These are phyloP conservation scores for Spodoptera exigua DNA, from an alignment of 2,888 invertebrate species.

Conservation along the genomic window DNA sequence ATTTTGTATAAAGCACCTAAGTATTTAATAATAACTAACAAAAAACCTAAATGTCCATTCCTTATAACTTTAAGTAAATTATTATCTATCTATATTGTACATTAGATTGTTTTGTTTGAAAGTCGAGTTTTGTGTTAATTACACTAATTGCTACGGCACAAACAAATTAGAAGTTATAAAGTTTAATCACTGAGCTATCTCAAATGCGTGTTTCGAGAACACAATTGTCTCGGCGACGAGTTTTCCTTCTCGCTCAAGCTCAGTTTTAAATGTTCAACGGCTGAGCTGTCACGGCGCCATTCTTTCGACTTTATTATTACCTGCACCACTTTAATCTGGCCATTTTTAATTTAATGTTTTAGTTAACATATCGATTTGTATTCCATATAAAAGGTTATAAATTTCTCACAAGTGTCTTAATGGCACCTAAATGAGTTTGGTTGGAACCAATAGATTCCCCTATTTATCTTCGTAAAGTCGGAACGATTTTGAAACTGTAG, in stretches of 20 bases:
- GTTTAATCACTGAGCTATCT: conserved; percentile 59
- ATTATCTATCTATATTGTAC: conserved; percentile 19
- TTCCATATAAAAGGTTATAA: too few relatives aligned
- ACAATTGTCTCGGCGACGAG: conserved; percentile 48
- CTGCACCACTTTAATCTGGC: conserved; percentile 1
- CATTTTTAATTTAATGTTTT: not conserved
- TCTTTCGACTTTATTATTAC: conserved; percentile 34
- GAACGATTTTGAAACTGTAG: conserved; percentile 30
- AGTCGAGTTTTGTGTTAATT: conserved; percentile 53
- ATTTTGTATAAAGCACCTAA: conserved; percentile 16
- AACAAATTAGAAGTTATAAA: conserved; percentile 64
- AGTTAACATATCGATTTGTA: too few relatives aligned
- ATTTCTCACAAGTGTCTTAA: not conserved
- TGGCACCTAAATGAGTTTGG: not conserved
- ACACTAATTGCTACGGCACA: conserved; percentile 60
- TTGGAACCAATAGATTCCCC: conserved; percentile 13
- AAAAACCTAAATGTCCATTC: conserved; percentile 44
- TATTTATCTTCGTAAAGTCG: conserved; percentile 18
- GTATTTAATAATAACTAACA: conserved; percentile 19
- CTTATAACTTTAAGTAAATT: conserved; percentile 30
- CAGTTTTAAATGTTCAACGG: conserved; percentile 22
- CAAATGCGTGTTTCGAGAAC: conserved; percentile 47
- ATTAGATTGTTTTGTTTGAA: conserved; percentile 51
- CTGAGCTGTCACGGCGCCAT: conserved; percentile 29
- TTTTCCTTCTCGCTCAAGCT: conserved; percentile 31